Conservation (phyloP, 2,797 vertebrate species). For the Acipenser oxyrinchus region DNA sequence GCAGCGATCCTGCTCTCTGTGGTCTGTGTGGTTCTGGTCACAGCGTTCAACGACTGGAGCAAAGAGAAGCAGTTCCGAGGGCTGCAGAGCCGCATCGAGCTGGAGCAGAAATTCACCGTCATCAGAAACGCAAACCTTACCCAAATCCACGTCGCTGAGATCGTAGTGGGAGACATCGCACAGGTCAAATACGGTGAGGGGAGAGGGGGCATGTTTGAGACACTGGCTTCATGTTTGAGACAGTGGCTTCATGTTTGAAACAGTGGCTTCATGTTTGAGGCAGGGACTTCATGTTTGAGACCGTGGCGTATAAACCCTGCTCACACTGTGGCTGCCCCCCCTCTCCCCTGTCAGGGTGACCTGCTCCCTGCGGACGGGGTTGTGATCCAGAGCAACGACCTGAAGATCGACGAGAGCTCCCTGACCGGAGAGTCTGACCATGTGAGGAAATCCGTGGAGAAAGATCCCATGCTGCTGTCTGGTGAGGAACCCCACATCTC, state of each 20-base stretch:
- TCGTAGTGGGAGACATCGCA: conserved; percentile 84
- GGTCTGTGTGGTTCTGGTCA: conserved; percentile 84
- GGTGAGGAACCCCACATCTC: conserved; percentile 46
- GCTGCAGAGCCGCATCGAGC: conserved; percentile 85
- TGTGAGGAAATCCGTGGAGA: conserved; percentile 74
- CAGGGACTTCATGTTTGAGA: too few relatives aligned
- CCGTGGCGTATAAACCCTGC: too few relatives aligned
- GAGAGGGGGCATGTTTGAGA: too few relatives aligned
- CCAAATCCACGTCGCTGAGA: conserved; percentile 82
- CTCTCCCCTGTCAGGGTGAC: conserved; percentile 66
- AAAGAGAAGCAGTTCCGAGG: conserved; percentile 92
- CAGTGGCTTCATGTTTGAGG: conserved; percentile 11
- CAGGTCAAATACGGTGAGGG: conserved; percentile 84
- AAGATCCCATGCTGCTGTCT: conserved; percentile 89
- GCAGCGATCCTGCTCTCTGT: conserved; percentile 85
- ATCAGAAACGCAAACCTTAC: conserved; percentile 77
- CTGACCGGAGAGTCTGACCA: conserved; percentile 89
- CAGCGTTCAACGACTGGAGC: conserved; percentile 92
- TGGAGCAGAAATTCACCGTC: conserved; percentile 78
- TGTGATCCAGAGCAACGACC: conserved; percentile 80
- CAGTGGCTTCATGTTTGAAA: too few relatives aligned
- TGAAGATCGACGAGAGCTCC: conserved; percentile 88
- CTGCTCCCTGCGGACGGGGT: conserved; percentile 83
- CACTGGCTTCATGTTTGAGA: too few relatives aligned
- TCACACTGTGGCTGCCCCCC: not conserved